These are phyloP conservation scores for Pachypeltis micranthus DNA, from an alignment of 1,140 invertebrate genomes.

Conservation along the genomic window DNA sequence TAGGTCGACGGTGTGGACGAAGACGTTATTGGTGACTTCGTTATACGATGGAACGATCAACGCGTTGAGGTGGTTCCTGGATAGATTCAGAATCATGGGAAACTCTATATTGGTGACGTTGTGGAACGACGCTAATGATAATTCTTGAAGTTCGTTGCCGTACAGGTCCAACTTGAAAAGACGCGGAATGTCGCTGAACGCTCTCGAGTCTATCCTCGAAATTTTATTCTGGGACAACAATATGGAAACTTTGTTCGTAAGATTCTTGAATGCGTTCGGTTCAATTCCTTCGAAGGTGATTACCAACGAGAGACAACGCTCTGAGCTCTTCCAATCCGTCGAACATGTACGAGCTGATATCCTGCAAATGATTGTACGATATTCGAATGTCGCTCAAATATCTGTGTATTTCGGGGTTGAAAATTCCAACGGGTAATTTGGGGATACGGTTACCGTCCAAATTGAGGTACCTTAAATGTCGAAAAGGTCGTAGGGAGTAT, in stretches of 20 bases:
- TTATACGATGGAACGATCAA: constrained; percentile 44
- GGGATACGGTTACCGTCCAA: constrained; percentile 69
- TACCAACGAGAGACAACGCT: constrained; percentile 56
- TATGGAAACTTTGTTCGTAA: constrained; percentile 53
- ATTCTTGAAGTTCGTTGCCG: constrained; percentile 50
- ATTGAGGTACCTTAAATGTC: constrained; percentile 68
- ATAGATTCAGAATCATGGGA: constrained; percentile 53
- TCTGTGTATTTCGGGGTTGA: constrained; percentile 53
- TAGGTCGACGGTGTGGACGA: constrained; percentile 54
- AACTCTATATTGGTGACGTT: constrained; percentile 47
- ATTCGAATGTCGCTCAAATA: constrained; percentile 63
- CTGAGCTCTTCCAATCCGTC: constrained; percentile 48
- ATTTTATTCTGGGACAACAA: constrained; percentile 54
- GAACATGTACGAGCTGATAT: constrained; percentile 48
- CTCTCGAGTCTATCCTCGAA: constrained; percentile 43
- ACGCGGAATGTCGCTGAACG: constrained; percentile 55
- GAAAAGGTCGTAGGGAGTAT: constrained; percentile 47
- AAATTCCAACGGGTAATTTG: constrained; percentile 48
- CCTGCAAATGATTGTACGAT: constrained; percentile 56
- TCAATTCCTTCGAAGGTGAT: constrained; percentile 48
- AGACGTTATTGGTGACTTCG: constrained; percentile 29
- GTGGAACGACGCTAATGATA: constrained; percentile 50
- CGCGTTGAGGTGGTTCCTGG: constrained; percentile 41
- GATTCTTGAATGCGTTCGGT: constrained; percentile 46
- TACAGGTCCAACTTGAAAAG: constrained; percentile 58